Evolutionary conservation across 2,113 vertebrate genomes (phyloP).

Genomic region (Sphyrna mokarran): DNA sequence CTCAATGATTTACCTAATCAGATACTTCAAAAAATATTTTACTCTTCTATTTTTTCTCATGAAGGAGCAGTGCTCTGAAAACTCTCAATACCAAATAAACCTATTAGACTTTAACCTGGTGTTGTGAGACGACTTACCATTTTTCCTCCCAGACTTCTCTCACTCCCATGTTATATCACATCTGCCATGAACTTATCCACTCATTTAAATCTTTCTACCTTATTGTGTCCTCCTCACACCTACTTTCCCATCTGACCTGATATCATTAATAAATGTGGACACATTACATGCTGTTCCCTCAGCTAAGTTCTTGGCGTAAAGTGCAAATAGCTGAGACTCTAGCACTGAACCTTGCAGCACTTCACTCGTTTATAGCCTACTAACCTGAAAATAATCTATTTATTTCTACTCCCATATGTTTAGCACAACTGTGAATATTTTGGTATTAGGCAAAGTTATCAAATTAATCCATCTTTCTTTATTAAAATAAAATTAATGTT

Average conservation of each 20-base stretch:
- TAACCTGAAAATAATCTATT: not conserved
- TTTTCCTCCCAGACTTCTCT: not conserved
- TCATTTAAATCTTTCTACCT: not conserved
- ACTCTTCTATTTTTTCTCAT: not conserved
- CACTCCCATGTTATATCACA: not conserved
- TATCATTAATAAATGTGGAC: not conserved
- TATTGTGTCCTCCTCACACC: not conserved
- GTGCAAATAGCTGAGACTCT: not conserved
- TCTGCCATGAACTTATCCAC: not conserved
- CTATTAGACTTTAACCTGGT: too few species aligned
- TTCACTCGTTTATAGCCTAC: not conserved
- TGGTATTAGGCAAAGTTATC: slow-evolving; percentile 3
- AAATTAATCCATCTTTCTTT: not conserved
- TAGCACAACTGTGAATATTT: not conserved
- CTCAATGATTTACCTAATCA: not conserved
- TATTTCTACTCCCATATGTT: not conserved
- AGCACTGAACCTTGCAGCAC: not conserved
- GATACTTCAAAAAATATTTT: not conserved
- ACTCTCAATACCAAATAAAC: too few species aligned
- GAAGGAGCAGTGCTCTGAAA: too few species aligned
- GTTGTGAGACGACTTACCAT: too few species aligned
- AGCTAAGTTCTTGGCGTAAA: not conserved
- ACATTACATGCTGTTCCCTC: not conserved
- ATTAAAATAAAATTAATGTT: not conserved
- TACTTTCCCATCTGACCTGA: not conserved